These are phyloP conservation scores for Nebria brevicollis DNA, from an alignment of 2,888 invertebrate genomes.

Conservation along the genomic window DNA sequence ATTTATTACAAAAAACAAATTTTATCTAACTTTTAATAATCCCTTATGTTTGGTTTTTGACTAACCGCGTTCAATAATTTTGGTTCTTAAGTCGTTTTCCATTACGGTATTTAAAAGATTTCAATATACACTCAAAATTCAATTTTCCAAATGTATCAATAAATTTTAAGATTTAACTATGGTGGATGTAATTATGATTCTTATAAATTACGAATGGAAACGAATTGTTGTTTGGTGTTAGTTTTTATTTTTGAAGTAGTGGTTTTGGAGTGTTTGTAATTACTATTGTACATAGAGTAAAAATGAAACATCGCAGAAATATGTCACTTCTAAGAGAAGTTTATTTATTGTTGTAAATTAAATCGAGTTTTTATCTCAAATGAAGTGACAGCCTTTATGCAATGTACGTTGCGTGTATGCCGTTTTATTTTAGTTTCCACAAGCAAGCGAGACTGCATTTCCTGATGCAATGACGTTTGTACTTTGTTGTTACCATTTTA, in stretches of 20 bases:
- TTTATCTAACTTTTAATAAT: background rate
- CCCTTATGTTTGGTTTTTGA: background rate
- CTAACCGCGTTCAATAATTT: background rate
- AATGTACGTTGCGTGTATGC: slow-evolving; percentile 22
- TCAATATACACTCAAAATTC: too few species aligned
- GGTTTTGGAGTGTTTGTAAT: background rate
- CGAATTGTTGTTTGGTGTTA: background rate
- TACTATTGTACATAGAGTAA: background rate
- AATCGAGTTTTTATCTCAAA: background rate
- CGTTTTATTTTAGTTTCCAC: slow-evolving; percentile 33
- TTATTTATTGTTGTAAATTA: background rate
- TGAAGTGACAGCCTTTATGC: background rate
- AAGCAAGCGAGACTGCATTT: slow-evolving; percentile 56
- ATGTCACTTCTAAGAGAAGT: background rate
- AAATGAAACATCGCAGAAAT: background rate
- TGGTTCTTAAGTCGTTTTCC: background rate
- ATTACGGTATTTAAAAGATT: background rate
- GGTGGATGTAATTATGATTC: background rate
- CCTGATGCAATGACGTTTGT: slow-evolving; percentile 61
- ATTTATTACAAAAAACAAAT: background rate
- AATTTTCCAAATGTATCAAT: too few species aligned
- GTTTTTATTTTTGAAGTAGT: background rate
- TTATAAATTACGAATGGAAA: background rate
- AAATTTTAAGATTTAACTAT: background rate
- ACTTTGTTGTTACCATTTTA: slow-evolving; percentile 27